Percentiles rank a stretch among this genome's conserved stretches.
Conservation (phyloP, 2,888 invertebrate genomes). For the Cynaeus angustus region DNA sequence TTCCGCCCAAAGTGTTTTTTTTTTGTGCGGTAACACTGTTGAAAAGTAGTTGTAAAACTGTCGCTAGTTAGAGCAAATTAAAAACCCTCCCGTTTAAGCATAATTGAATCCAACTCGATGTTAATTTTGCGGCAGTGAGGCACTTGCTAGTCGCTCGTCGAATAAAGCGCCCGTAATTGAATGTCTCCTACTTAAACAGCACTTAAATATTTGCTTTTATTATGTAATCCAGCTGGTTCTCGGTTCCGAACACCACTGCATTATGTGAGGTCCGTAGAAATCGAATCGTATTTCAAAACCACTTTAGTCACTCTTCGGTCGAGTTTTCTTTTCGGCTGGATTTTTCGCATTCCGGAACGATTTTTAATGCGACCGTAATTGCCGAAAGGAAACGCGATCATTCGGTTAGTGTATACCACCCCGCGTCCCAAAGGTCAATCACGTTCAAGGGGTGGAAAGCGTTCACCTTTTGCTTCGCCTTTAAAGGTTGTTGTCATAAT, state of each 20-base stretch:
- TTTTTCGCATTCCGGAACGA: conserved; percentile 25
- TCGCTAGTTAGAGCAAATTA: conserved; percentile 29
- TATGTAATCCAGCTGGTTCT: conserved; percentile 54
- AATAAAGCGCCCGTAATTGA: conserved; percentile 58
- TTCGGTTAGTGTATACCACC: conserved; percentile 12
- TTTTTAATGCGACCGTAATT: conserved; percentile 32
- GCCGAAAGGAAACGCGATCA: conserved; percentile 24
- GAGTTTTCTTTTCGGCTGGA: conserved; percentile 31
- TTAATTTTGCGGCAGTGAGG: conserved; percentile 54
- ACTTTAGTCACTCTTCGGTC: conserved; percentile 12
- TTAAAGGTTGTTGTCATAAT: conserved; percentile 45
- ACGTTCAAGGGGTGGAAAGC: conserved; percentile 23
- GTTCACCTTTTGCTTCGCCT: conserved; percentile 46
- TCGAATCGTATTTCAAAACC: conserved; percentile 25
- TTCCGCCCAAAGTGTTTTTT: too few relatives aligned
- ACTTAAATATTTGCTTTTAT: conserved; percentile 61
- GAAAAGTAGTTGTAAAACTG: background rate
- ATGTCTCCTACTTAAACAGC: conserved; percentile 59
- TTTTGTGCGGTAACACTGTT: too few relatives aligned
- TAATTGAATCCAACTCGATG: conserved; percentile 56
- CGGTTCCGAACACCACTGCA: conserved; percentile 49
- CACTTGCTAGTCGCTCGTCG: conserved; percentile 51
- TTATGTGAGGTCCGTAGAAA: conserved; percentile 49
- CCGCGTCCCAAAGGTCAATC: conserved; percentile 43
- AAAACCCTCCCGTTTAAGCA: conserved; percentile 47